phyloP scores from a whole-genome alignment of 2,888 invertebrate species.

The Lissocephala sabroskyi region DNA sequence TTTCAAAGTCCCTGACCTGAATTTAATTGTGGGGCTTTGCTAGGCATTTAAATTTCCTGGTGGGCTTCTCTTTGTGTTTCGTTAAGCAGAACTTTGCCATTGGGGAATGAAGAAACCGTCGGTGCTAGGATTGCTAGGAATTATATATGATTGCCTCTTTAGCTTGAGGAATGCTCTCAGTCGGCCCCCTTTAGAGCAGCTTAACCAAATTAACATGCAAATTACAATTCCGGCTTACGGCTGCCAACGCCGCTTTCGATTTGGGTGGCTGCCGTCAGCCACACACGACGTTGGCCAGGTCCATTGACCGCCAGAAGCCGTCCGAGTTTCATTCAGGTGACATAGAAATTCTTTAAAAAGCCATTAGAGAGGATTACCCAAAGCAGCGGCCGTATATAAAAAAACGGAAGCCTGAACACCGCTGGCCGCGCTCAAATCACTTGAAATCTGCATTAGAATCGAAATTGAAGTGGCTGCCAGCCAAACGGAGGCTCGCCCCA shows the following conservation, averaged over 20 bases:
- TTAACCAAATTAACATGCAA: conserved; percentile 31
- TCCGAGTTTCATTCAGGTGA: no score
- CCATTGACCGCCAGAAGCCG: conserved; percentile 30
- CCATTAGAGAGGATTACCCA: conserved; percentile 54
- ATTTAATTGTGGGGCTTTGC: no score
- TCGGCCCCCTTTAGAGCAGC: neutral
- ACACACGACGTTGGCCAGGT: conserved; percentile 34
- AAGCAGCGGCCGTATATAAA: no score
- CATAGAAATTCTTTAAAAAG: conserved; percentile 52
- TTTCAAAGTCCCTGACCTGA: no score
- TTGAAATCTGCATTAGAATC: conserved; percentile 31
- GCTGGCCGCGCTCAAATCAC: neutral
- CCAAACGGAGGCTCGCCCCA: conserved; percentile 4
- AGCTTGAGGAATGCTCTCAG: conserved; percentile 31
- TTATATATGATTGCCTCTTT: no score
- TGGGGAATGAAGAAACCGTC: no score
- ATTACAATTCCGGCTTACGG: conserved; percentile 20
- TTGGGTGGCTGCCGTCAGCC: conserved; percentile 39
- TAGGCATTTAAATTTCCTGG: no score
- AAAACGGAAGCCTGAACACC: conserved; percentile 11
- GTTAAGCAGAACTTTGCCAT: no score
- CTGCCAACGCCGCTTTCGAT: conserved; percentile 29
- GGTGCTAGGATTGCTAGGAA: no score
- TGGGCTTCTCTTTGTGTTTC: no score
- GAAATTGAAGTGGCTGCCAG: conserved; percentile 28